These are phyloP conservation scores for Columba guinea DNA, from an alignment of 2,797 vertebrate genomes.

Conservation along the genomic window DNA sequence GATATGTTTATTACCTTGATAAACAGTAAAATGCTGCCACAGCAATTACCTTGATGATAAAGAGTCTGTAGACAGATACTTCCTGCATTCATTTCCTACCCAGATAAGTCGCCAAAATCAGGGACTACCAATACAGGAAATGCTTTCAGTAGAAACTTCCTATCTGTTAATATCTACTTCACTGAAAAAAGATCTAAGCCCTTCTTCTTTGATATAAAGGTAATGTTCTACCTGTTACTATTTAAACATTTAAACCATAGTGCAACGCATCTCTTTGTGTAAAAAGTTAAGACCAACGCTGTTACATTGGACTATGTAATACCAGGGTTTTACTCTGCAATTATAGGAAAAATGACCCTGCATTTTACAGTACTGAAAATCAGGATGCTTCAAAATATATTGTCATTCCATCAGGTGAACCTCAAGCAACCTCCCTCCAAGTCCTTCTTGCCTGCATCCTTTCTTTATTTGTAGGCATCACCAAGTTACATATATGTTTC, in stretches of 20 bases:
- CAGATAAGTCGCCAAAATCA: constrained; percentile 74
- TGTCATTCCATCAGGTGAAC: background rate
- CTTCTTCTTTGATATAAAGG: background rate
- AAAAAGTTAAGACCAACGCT: background rate
- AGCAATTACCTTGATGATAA: constrained; percentile 80
- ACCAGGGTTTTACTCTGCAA: fast-evolving
- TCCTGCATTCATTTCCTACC: constrained; percentile 78
- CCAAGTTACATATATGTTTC: background rate
- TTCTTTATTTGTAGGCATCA: background rate
- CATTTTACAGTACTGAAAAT: background rate
- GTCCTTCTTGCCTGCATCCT: background rate
- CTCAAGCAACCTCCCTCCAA: background rate
- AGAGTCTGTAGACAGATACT: constrained; percentile 80
- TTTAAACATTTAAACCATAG: background rate
- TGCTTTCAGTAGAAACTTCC: constrained; percentile 75
- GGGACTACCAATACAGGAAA: constrained; percentile 69
- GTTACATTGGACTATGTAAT: background rate
- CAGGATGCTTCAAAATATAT: background rate
- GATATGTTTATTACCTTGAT: constrained; percentile 73
- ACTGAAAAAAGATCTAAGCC: constrained; percentile 30
- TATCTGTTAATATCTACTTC: constrained; percentile 63
- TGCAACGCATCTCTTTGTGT: background rate
- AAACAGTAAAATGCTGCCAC: constrained; percentile 78
- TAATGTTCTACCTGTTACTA: background rate
- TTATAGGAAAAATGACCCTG: background rate